phyloP scores from a whole-genome alignment of 2,113 vertebrate species.

The Cololabis saira region DNA sequence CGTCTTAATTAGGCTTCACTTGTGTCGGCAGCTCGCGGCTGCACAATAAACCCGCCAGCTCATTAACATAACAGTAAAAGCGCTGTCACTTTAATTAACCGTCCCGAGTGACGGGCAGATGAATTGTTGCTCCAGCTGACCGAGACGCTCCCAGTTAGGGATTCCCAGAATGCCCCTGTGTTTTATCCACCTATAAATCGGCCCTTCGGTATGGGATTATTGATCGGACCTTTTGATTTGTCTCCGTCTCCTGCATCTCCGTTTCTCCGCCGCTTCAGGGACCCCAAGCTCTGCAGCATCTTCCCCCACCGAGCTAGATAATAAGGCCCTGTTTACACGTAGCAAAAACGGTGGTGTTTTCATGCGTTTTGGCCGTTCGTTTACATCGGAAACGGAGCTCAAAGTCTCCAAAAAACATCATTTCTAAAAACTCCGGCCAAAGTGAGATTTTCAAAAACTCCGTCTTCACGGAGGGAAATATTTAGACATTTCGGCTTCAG shows the following conservation, averaged over 20 bases:
- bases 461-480: too few species aligned
- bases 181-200: conserved; percentile 59
- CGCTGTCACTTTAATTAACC: conserved; percentile 38
- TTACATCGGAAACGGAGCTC: too few species aligned
- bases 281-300: conserved; percentile 89
- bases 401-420: too few species aligned
- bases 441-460: too few species aligned
- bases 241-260: background rate
- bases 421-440: too few species aligned
- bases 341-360: too few species aligned
- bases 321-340: too few species aligned
- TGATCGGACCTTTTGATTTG: conserved; percentile 11
- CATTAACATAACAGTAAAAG: conserved; percentile 24
- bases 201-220: conserved; percentile 32
- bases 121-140: conserved; percentile 18
- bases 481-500: too few species aligned
- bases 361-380: too few species aligned
- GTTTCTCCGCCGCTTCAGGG: conserved; percentile 71
- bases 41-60: conserved; percentile 6
- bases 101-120: conserved; percentile 31
- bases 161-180: conserved; percentile 53
- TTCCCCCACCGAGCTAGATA: too few species aligned
- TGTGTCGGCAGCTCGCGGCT: conserved; percentile 10
- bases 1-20: conserved; percentile 14
- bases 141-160: conserved; percentile 13